Conservation (phyloP, 1,140 invertebrate genomes). For the Euwallacea similis region DNA sequence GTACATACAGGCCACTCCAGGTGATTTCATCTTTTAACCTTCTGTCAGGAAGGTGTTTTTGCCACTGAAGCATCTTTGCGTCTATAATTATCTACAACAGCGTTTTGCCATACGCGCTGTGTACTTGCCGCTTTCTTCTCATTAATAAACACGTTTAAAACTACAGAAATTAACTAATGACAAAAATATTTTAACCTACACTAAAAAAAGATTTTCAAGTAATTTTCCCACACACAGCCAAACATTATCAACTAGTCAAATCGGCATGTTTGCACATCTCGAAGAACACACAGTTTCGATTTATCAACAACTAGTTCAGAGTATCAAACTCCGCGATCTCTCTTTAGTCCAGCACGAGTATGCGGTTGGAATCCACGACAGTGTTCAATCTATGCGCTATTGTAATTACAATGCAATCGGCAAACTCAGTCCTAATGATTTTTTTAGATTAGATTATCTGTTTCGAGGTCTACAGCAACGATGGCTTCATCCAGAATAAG, state of each 20-base stretch:
- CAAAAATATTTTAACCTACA: no score
- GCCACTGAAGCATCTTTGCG: no score
- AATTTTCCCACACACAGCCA: neutral
- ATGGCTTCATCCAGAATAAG: slow-evolving; percentile 64
- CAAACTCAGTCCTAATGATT: slow-evolving; percentile 70
- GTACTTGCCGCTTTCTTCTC: no score
- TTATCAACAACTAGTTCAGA: slow-evolving; percentile 61
- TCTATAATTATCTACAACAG: no score
- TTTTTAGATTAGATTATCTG: slow-evolving; percentile 70
- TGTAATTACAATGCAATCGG: slow-evolving; percentile 74
- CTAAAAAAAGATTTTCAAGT: no score
- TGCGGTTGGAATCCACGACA: slow-evolving; percentile 72
- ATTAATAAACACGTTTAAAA: no score
- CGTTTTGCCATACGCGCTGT: no score
- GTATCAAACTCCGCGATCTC: slow-evolving; percentile 67
- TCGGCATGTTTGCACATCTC: slow-evolving; percentile 53
- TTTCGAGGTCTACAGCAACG: slow-evolving; percentile 56
- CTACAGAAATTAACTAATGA: no score
- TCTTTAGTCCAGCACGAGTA: slow-evolving; percentile 71
- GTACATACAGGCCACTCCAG: no score
- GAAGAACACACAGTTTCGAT: slow-evolving; percentile 65
- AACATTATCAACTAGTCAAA: slow-evolving; percentile 2
- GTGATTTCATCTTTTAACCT: no score
- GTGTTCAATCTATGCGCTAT: slow-evolving; percentile 81
- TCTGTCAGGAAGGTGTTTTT: no score